Evolutionary conservation across 2,797 vertebrate genomes (phyloP).

Genomic region (Gymnothorax reevesii): DNA sequence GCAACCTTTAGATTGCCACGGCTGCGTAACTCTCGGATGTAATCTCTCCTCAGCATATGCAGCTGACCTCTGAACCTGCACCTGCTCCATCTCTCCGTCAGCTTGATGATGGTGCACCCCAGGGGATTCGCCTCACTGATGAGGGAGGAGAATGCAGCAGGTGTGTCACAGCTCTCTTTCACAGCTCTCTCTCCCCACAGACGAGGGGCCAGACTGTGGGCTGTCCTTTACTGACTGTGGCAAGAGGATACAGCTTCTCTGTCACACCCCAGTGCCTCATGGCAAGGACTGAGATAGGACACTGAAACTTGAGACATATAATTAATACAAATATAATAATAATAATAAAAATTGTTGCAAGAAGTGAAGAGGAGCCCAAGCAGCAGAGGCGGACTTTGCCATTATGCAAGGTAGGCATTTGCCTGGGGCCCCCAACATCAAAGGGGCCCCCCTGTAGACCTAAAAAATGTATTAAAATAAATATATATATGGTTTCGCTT

Average conservation of each 20-base stretch:
- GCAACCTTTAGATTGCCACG: slow-evolving; percentile 30
- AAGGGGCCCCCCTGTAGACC: too few relatives aligned
- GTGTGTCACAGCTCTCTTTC: slow-evolving; percentile 23
- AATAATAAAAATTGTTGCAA: too few relatives aligned
- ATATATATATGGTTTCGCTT: too few relatives aligned
- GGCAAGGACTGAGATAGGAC: slow-evolving; percentile 8
- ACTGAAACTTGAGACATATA: not conserved
- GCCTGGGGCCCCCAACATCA: too few relatives aligned
- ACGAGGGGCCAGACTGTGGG: not conserved
- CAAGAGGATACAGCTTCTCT: not conserved
- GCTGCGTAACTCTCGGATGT: slow-evolving; percentile 37
- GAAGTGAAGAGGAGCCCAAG: too few relatives aligned
- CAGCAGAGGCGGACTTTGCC: too few relatives aligned
- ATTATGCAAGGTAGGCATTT: too few relatives aligned
- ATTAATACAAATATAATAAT: too few relatives aligned
- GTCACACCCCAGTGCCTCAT: slow-evolving; percentile 26
- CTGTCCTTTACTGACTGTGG: not conserved
- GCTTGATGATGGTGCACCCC: too few relatives aligned
- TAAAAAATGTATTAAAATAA: too few relatives aligned
- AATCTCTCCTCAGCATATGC: slow-evolving; percentile 42
- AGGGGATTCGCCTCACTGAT: not conserved
- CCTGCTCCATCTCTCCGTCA: slow-evolving; percentile 8
- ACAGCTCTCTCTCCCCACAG: not conserved
- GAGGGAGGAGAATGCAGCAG: slow-evolving; percentile 6
- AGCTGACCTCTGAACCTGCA: slow-evolving; percentile 34